These are phyloP conservation scores for Furcifer pardalis DNA, from an alignment of 2,797 vertebrate species.

Conservation along the genomic window DNA sequence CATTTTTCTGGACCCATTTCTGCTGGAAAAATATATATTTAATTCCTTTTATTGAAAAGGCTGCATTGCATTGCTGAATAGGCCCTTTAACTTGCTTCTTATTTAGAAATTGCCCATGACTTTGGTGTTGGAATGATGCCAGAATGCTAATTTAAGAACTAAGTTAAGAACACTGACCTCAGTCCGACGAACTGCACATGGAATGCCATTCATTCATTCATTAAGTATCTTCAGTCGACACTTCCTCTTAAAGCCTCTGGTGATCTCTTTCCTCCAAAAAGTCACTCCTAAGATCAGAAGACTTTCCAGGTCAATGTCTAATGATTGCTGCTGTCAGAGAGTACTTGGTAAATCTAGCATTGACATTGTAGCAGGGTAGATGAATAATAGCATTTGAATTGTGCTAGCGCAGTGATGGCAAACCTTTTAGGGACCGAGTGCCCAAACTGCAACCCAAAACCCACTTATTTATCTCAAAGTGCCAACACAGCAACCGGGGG, in stretches of 20 bases:
- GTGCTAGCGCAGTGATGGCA: too few relatives aligned
- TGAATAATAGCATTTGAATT: slow-evolving; percentile 44
- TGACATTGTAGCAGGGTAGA: slow-evolving; percentile 49
- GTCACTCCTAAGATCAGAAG: neutral
- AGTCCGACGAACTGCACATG: neutral
- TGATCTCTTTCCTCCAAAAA: neutral
- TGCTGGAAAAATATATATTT: slow-evolving; percentile 67
- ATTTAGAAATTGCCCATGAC: slow-evolving; percentile 73
- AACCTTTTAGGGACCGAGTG: too few relatives aligned
- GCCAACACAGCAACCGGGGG: too few relatives aligned
- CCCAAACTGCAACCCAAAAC: too few relatives aligned
- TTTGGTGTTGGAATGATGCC: slow-evolving; percentile 75
- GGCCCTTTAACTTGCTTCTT: slow-evolving; percentile 74
- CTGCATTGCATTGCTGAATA: slow-evolving; percentile 66
- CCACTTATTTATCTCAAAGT: too few relatives aligned
- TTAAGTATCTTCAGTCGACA: too few relatives aligned
- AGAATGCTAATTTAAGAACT: slow-evolving; percentile 74
- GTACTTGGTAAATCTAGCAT: slow-evolving; percentile 58
- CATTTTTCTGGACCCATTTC: slow-evolving; percentile 58
- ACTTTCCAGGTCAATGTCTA: neutral
- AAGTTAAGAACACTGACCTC: slow-evolving; percentile 60
- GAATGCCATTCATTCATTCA: neutral
- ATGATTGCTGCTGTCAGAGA: too few relatives aligned
- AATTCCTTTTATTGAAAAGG: slow-evolving; percentile 76
- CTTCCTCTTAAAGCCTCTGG: neutral